Conservation (phyloP, 2,113 vertebrate species). For the Opisthocomus hoazin region DNA sequence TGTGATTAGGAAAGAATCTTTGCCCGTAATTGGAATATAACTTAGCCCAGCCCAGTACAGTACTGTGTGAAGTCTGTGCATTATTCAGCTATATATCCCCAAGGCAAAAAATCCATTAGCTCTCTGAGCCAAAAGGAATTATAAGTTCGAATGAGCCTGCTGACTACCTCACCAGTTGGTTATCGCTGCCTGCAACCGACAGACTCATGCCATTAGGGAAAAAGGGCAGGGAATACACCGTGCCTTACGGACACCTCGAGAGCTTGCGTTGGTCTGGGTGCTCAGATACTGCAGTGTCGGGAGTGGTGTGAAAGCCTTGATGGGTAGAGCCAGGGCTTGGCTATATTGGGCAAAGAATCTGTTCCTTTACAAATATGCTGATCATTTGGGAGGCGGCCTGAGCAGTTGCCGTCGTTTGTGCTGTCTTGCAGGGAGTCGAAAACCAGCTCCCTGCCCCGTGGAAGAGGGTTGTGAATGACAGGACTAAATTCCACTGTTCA, state of each 20-base stretch:
- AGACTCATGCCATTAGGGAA: not conserved
- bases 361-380: conserved; percentile 7
- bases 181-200: conserved; percentile 1
- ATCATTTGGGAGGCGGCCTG: not conserved
- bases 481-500: not conserved
- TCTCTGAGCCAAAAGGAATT: conserved; percentile 44
- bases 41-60: not conserved
- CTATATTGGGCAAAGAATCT: conserved; percentile 35
- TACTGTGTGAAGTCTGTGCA: conserved; percentile 31
- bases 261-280: not conserved
- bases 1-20: not conserved
- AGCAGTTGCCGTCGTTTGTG: not conserved
- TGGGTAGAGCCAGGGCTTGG: conserved; percentile 16
- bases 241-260: not conserved
- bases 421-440: not conserved
- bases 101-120: conserved; percentile 68
- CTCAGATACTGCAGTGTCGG: not conserved
- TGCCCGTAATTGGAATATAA: not conserved
- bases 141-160: conserved; percentile 33
- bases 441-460: not conserved
- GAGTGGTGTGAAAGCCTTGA: not conserved
- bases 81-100: conserved; percentile 55
- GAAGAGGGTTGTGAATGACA: not conserved
- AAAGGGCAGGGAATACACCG: not conserved
- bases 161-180: not conserved